Conservation (phyloP, 2,113 vertebrate genomes). For the Cebus imitator region DNA sequence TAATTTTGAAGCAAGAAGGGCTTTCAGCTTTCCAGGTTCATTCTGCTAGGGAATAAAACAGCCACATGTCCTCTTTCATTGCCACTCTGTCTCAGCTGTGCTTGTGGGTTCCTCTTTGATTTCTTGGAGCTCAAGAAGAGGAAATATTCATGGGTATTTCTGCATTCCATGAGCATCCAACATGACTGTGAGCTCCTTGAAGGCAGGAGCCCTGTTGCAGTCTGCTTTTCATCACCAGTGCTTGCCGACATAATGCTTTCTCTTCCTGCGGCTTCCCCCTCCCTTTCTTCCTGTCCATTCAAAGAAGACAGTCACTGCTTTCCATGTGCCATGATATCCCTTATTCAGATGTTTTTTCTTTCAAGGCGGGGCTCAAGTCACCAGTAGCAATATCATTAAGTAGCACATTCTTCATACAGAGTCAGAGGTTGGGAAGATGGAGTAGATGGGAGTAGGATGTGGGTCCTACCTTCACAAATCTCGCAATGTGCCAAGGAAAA, state of each 20-base stretch:
- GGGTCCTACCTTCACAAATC: neutral
- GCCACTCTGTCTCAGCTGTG: neutral
- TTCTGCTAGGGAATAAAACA: neutral
- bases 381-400: neutral
- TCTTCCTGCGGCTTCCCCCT: neutral
- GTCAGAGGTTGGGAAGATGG: neutral
- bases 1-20: neutral
- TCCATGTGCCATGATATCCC: neutral
- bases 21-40: neutral
- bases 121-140: neutral
- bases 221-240: neutral
- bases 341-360: conserved; percentile 18
- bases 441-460: neutral
- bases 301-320: conserved; percentile 2
- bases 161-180: neutral
- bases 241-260: neutral
- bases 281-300: neutral
- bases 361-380: neutral
- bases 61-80: neutral
- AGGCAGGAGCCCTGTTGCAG: neutral
- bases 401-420: neutral
- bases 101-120: neutral
- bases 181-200: neutral
- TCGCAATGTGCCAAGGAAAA: neutral
- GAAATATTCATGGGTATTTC: neutral